phyloP scores from a whole-genome alignment of 35 echinoderm and acorn worm genomes.

The Chiridota heheva region DNA sequence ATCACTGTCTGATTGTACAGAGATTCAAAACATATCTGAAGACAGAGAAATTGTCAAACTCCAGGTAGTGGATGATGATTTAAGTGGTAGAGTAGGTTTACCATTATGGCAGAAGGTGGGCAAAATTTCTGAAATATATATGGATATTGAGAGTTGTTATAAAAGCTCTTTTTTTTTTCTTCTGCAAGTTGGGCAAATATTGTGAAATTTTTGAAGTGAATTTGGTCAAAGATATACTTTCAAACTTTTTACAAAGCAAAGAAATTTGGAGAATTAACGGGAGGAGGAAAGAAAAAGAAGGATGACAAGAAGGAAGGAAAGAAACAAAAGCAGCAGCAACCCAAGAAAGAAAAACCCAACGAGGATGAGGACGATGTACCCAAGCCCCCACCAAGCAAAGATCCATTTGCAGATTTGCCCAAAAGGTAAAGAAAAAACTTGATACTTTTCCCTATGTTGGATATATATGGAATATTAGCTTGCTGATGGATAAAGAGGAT shows the following conservation, averaged over 20 bases:
- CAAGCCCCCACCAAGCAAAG: conserved; percentile 47
- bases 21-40: no score
- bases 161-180: no score
- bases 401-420: conserved; percentile 68
- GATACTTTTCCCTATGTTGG: conserved; percentile 48
- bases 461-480: no score
- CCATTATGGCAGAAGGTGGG: background rate
- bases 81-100: no score
- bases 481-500: no score
- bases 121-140: background rate
- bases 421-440: conserved; percentile 46
- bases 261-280: conserved; percentile 71
- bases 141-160: no score
- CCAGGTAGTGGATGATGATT: no score
- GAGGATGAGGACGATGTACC: conserved; percentile 31
- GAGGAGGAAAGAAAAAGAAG: conserved; percentile 61
- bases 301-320: conserved; percentile 64
- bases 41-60: no score
- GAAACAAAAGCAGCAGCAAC: conserved; percentile 59
- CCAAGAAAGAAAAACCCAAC: conserved; percentile 55
- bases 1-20: no score
- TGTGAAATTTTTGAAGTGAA: no score
- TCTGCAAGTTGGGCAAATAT: no score
- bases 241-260: conserved; percentile 67
- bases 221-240: no score